Conservation (phyloP, 2,113 vertebrate species). For the Pedionomus torquatus region DNA sequence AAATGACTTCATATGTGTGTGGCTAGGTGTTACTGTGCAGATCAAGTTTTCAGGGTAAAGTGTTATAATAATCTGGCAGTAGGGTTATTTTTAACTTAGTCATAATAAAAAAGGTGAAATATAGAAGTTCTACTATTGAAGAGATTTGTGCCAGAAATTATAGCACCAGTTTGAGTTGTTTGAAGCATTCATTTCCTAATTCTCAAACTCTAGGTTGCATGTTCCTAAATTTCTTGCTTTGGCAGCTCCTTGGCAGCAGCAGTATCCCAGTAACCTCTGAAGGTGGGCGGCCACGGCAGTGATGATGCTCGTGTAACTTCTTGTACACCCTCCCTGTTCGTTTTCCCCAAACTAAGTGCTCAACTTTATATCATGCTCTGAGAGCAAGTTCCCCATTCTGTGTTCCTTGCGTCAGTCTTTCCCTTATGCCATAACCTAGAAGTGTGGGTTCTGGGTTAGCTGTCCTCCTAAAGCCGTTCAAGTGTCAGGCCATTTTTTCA, state of each 20-base stretch:
- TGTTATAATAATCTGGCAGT: neutral
- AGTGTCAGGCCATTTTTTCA: neutral
- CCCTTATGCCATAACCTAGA: neutral
- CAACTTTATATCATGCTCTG: neutral
- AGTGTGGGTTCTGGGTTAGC: neutral
- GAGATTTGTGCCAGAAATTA: neutral
- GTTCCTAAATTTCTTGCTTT: neutral
- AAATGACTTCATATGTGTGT: neutral
- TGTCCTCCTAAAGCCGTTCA: neutral
- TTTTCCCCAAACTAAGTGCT: neutral
- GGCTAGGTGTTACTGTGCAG: neutral
- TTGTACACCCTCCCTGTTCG: neutral
- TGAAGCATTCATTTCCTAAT: neutral
- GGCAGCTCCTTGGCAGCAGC: neutral
- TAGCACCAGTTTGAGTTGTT: neutral
- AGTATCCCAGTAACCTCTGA: neutral
- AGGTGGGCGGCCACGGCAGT: neutral
- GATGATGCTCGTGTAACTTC: rapidly evolving
- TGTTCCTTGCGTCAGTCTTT: neutral
- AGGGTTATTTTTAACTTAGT: neutral
- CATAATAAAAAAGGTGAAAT: neutral
- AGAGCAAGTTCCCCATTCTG: neutral
- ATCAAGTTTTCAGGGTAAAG: neutral
- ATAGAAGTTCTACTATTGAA: neutral
- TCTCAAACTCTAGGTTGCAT: neutral